Evolutionary conservation across 2,113 vertebrate species (phyloP).

Genomic region (Nematolebias whitei): DNA sequence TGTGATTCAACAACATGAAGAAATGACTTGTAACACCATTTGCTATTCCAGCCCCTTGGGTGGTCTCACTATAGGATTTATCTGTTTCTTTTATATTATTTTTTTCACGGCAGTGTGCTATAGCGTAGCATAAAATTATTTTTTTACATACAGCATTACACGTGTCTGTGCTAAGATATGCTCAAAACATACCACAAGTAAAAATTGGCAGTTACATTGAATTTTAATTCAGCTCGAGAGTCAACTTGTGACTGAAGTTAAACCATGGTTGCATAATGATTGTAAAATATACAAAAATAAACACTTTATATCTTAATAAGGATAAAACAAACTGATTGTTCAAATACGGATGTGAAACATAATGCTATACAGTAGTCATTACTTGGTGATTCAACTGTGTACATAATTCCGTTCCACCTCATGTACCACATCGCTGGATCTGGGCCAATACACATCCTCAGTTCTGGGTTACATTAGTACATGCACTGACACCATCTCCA

Average conservation of each 20-base stretch:
- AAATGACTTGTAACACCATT: slow-evolving; percentile 12
- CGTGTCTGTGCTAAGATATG: not conserved
- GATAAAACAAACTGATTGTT: not conserved
- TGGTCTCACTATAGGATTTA: not conserved
- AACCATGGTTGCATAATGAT: not conserved
- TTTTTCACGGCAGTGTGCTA: not conserved
- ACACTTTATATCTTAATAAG: not conserved
- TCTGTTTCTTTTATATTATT: not conserved
- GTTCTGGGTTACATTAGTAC: too few relatives aligned
- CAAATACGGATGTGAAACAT: not conserved
- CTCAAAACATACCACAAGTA: not conserved
- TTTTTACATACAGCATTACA: not conserved
- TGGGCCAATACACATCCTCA: too few relatives aligned
- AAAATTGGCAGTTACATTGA: not conserved
- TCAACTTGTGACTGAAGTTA: slow-evolving; percentile 4
- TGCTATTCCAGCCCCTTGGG: slow-evolving; percentile 7
- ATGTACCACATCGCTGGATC: too few relatives aligned
- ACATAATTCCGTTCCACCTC: too few relatives aligned
- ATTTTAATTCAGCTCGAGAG: not conserved
- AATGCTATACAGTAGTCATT: too few relatives aligned
- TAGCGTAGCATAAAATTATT: slow-evolving; percentile 5
- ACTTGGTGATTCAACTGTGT: too few relatives aligned
- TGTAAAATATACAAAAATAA: not conserved
- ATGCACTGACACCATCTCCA: too few relatives aligned
- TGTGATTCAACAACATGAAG: slow-evolving; percentile 12